Evolutionary conservation across 2,888 invertebrate genomes (phyloP).

Genomic region (Sialis lutaria): DNA sequence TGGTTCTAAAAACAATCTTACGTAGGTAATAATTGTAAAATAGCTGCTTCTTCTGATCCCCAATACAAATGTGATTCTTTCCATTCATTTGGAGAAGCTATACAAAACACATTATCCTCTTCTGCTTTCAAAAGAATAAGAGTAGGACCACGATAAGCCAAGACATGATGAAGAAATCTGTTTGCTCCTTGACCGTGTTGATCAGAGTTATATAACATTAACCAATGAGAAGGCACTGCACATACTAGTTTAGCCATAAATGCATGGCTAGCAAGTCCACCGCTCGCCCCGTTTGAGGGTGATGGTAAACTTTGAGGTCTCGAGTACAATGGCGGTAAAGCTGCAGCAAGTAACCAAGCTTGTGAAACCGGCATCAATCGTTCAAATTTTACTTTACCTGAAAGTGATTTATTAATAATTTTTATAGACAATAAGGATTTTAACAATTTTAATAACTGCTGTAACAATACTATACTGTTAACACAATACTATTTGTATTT

Average conservation of each 20-base stretch:
- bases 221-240: slow-evolving; percentile 67
- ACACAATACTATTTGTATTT: slow-evolving; percentile 12
- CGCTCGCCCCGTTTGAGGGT: slow-evolving; percentile 23
- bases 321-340: slow-evolving; percentile 39
- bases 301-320: slow-evolving; percentile 20
- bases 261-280: slow-evolving; percentile 23
- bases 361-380: slow-evolving; percentile 41
- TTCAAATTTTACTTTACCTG: slow-evolving; percentile 11
- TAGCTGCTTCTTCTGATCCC: slow-evolving; percentile 62
- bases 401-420: not conserved
- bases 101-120: slow-evolving; percentile 47
- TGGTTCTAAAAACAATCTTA: slow-evolving; percentile 24
- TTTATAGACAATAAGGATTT: not conserved
- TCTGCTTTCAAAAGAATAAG: slow-evolving; percentile 38
- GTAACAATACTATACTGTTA: too few relatives aligned
- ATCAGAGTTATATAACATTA: slow-evolving; percentile 63
- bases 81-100: slow-evolving; percentile 70
- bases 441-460: not conserved
- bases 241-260: slow-evolving; percentile 48
- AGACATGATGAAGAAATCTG: slow-evolving; percentile 74
- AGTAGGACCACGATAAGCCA: slow-evolving; percentile 57
- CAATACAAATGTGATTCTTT: slow-evolving; percentile 70
- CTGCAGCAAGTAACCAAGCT: slow-evolving; percentile 53
- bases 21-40: slow-evolving; percentile 60
- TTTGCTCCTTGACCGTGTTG: slow-evolving; percentile 79